Percentiles rank a stretch among this genome's conserved stretches.
Evolutionary conservation across 1,140 invertebrate genomes (phyloP).

Genomic region (Cyclargus thomasi): DNA sequence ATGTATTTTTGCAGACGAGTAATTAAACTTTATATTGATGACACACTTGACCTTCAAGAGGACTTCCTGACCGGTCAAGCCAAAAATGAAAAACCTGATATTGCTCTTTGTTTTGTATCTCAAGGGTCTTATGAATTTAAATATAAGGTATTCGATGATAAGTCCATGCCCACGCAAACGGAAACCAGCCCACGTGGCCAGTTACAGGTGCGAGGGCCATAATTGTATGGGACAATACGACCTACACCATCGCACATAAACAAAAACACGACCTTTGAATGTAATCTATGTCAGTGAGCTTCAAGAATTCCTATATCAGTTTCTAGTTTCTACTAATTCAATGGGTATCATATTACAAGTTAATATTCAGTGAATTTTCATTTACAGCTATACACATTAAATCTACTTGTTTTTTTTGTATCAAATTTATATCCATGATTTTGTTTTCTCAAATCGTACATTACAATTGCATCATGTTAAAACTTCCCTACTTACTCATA

Average conservation of each 20-base stretch:
- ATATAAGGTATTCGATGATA: not conserved
- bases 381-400: no score
- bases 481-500: not conserved
- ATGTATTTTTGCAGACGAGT: not conserved
- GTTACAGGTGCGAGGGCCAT: not conserved
- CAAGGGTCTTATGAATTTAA: not conserved
- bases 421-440: no score
- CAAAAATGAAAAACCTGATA: not conserved
- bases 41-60: conserved; percentile 4
- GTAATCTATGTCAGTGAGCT: not conserved
- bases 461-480: not conserved
- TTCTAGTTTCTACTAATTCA: not conserved
- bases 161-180: not conserved
- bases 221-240: not conserved
- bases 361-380: no score
- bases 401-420: no score
- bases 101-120: conserved; percentile 1
- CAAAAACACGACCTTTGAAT: not conserved
- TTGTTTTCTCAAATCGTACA: not conserved
- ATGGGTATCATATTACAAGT: no score
- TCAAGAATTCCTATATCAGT: not conserved
- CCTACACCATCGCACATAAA: not conserved
- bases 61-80: conserved; percentile 2
- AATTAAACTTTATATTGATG: not conserved
- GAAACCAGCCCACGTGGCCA: conserved; percentile 1